Base-by-base conservation (phyloP, 2,888 invertebrate genomes). In the Synergus japonicus region DNA sequence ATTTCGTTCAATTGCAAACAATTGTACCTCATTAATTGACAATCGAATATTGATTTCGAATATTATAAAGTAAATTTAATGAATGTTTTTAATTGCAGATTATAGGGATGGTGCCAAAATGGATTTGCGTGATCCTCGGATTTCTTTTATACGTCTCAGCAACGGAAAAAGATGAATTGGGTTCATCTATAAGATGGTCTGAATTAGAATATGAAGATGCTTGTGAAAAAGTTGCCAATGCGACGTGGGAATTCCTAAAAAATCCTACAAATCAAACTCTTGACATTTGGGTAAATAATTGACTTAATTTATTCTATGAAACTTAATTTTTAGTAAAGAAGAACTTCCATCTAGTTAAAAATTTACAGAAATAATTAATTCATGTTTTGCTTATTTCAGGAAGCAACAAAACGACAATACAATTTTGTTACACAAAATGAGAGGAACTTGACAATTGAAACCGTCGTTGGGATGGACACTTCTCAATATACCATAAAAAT, bases 201-300 rank as follows among this genome's bases (percentile, higher is more conserved):
- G 89, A 87, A 73, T 84, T 88, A 44, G 86, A 81, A 4, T 91
- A 91, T 83, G 91, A 90, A 80, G 91, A 91, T 79, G 58, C 49
- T 22, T 91, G 91, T 69, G 54, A 78, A 2, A 82, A 84, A n/a
- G 82, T 84, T 4, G 86, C 88, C 5, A 82, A 88, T 67, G 85
- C 87, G 7, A 86, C 89, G 77, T 91, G 91, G 91, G 46, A 60
- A 4, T 89, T 91, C 22, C 78, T 90, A 76, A 85, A 84, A 63
- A 83, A 85, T 4, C 87, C 89, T 4, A 84, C 83, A 0, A 86
- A 90, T 76, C 15, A 82, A 54, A 86, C 85, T 4, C 83, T 88
- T 29, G 76, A 64, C 22, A 67, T 4, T 85, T 91, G 91, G 91
- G 91, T 91, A 83, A 86, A 76, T 80, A 18, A 37, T 79, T 67